Evolutionary conservation across 2,888 invertebrate genomes (phyloP), one percentile per base, ranked within the genome.

Genomic region (Polyploca ridens): DNA sequence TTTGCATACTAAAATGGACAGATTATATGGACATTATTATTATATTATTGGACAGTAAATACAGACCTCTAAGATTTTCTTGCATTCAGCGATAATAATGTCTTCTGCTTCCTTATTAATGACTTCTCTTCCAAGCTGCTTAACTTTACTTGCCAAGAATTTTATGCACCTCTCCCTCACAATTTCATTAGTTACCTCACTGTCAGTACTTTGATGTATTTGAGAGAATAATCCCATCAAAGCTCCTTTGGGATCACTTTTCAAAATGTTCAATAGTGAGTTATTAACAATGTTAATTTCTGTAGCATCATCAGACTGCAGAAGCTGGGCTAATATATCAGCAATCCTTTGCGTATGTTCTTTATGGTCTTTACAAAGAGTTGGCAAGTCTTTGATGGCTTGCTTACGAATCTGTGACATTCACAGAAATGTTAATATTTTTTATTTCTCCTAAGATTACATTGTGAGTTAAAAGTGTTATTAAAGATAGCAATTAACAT

Each of bases 321-420:
- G 92, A 58, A 99, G 93, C 85, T 99, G 99, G 6, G 98, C 97
- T 67, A 99, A 94, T 69, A 99, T 98, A 86, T 99, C 98, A 13
- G 98, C 97, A 78, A 99, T 97, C 88, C 97, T 97, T 46, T 96
- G 95, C 0, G 98, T 96, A 82, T 97, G 96, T 72, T 97, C 97
- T 73, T 97, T 97, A 67, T 96, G 96, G 74, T 97, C 98, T 88
- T 97, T 97, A 83, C 98, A 99, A 66, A 99, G 93, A 58, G 95
- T 94, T 13, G 99, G 98, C 69, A 99, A 94, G 84, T 98, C 97
- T 90, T 98, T 98, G 74, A 99, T 98, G 14, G 98, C 99, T 94
- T 98, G 98, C 82, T 98, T 98, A 27, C 99, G 95, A 79, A 98
- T 98, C 98, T 98, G 84, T 63, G 87, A 78, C 64, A 33, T 63